Base-by-base conservation (phyloP, 2,797 vertebrate genomes). In the Loris lydekkerianus region DNA sequence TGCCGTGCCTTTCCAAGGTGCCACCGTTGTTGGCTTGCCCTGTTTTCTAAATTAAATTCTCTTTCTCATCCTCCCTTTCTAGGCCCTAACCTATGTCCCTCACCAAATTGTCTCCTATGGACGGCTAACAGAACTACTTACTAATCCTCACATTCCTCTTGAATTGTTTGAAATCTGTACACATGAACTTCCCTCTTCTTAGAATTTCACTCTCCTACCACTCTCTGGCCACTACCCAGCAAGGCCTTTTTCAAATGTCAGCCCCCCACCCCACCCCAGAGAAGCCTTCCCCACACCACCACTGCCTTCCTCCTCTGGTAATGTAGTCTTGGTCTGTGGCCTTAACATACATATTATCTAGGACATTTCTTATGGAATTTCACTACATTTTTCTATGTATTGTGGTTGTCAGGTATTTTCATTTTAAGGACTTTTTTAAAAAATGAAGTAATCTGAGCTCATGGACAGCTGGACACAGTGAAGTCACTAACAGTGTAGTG, bases 251-350 rank as follows among this genome's bases (percentile, higher is more conserved):
- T 17, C 2, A 0, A 10, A 37, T 10, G 29, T 23, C 10, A 67
- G 10, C 20, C 10, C 15, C 49, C 49, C 46, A 10, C 23, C 21
- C 40, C 40, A 40, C 40, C 43, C 31, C 27, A 2, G 0, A 5
- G 0, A n/a, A 58, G n/a, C 14, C 73, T 34, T 40, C 14, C 25
- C 10, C 49, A 40, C 61, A 8, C 2, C 0, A 0, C 2, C 0
- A 11, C 56, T 2, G 27, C 43, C n/a, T 20, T 37, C 40, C 34
- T 69, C 37, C 34, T 49, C 31, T 25, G 18, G 88, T 6, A 20
- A 43, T 3, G 13, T 17, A 25, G 3, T 49, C 63, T 23, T 65
- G 1, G 4, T 49, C 21, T 17, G 15, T 34, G 69, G 21, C 27
- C 70, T 27, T 21, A 53, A 46, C 40, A 67, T 7, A 53, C 49